phyloP scores from a whole-genome alignment of 2,888 invertebrate genomes.

The Craniophora ligustri region DNA sequence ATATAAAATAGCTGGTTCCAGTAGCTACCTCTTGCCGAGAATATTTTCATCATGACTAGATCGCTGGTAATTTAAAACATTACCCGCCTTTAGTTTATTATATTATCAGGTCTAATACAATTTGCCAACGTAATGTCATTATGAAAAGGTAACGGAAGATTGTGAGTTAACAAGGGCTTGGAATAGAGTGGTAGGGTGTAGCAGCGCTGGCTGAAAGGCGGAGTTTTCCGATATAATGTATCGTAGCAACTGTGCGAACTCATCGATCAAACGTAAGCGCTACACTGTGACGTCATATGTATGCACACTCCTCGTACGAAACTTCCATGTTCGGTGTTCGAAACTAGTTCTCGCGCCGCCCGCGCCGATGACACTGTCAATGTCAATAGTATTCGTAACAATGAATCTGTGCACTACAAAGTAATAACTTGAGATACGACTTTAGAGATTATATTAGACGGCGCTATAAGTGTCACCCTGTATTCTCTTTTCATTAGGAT shows the following conservation, averaged over 20 bases:
- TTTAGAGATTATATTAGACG: slow-evolving; percentile 19
- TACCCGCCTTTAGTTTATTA: slow-evolving; percentile 72
- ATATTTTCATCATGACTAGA: slow-evolving; percentile 63
- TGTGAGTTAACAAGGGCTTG: slow-evolving; percentile 66
- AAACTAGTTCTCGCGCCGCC: slow-evolving; percentile 54
- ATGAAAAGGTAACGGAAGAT: slow-evolving; percentile 69
- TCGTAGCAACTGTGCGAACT: slow-evolving; percentile 71
- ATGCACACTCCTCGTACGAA: slow-evolving; percentile 57
- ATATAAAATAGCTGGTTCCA: slow-evolving; percentile 58
- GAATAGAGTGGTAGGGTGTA: slow-evolving; percentile 50
- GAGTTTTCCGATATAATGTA: slow-evolving; percentile 69
- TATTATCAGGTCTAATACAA: slow-evolving; percentile 69
- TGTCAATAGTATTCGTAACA: slow-evolving; percentile 55
- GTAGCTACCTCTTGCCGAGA: slow-evolving; percentile 50
- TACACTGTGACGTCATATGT: slow-evolving; percentile 53
- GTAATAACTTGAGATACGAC: slow-evolving; percentile 36
- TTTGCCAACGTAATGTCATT: slow-evolving; percentile 73
- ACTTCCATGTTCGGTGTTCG: slow-evolving; percentile 63
- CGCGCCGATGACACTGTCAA: slow-evolving; percentile 34
- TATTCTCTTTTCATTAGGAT: slow-evolving; percentile 18
- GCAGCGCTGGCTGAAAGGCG: slow-evolving; percentile 51
- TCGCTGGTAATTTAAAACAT: slow-evolving; percentile 70
- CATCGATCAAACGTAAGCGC: slow-evolving; percentile 78
- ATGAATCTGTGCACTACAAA: slow-evolving; percentile 43
- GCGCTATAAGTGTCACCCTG: slow-evolving; percentile 16